Conservation (phyloP, 1,140 invertebrate genomes). For the Anoplolepis gracilipes region DNA sequence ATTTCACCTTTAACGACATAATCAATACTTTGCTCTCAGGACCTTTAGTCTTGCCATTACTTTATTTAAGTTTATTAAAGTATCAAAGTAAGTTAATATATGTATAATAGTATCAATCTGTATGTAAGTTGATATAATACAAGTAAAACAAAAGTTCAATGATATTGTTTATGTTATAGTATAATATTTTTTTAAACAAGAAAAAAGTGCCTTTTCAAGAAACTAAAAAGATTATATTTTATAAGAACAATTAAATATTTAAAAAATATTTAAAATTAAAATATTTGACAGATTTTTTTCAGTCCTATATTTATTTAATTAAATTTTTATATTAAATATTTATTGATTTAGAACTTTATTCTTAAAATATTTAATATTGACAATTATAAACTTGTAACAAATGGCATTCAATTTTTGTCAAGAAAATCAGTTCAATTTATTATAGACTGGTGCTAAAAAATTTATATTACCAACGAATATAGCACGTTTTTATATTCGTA, state of each 20-base stretch:
- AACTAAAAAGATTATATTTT: neutral
- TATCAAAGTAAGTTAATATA: no score
- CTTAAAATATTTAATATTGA: slow-evolving; percentile 24
- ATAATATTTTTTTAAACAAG: neutral
- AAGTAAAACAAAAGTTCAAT: neutral
- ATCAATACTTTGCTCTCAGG: slow-evolving; percentile 20
- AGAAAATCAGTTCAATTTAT: neutral
- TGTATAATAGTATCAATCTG: no score
- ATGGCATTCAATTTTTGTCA: neutral
- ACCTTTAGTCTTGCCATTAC: neutral
- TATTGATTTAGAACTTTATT: neutral
- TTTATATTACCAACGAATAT: neutral
- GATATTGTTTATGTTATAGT: neutral
- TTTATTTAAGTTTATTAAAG: slow-evolving; percentile 34
- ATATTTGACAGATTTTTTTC: neutral
- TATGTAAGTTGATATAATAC: neutral
- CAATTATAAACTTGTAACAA: neutral
- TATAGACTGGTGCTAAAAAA: neutral
- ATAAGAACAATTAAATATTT: neutral
- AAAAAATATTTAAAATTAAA: neutral
- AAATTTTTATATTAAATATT: neutral
- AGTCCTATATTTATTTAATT: neutral
- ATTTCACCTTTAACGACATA: neutral
- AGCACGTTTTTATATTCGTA: neutral
- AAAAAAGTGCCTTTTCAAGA: neutral